These are phyloP conservation scores for Mactromeris polynyma DNA, from an alignment of 2,888 invertebrate genomes.

Conservation along the genomic window DNA sequence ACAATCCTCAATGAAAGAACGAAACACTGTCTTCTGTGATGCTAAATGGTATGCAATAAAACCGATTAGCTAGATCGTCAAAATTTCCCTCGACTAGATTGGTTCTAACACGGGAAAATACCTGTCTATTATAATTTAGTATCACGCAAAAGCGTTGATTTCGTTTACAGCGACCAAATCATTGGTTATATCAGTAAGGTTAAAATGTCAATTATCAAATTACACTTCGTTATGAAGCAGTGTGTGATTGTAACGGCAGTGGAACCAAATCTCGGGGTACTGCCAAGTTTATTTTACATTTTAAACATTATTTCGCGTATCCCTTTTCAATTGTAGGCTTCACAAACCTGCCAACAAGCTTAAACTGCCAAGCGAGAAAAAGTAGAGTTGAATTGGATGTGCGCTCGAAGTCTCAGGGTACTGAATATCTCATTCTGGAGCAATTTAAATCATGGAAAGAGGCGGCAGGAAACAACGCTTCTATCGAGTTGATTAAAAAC, in stretches of 20 bases:
- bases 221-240: too few species aligned
- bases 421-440: neutral
- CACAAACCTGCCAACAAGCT: neutral
- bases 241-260: neutral
- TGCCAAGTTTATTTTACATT: neutral
- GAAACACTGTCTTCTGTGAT: too few species aligned
- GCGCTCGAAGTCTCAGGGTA: neutral
- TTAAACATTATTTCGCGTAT: neutral
- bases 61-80: too few species aligned
- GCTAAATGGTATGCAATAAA: too few species aligned
- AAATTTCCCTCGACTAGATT: too few species aligned
- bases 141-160: too few species aligned
- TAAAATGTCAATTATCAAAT: too few species aligned
- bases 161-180: too few species aligned
- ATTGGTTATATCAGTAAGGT: too few species aligned
- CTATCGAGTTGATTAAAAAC: neutral
- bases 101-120: too few species aligned
- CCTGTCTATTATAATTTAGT: too few species aligned
- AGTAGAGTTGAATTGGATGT: neutral
- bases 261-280: neutral
- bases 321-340: neutral
- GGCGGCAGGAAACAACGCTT: neutral
- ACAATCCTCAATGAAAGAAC: too few species aligned
- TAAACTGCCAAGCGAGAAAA: neutral
- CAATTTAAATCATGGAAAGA: conserved; percentile 2